These are phyloP conservation scores for Rhizomys pruinosus DNA, from an alignment of 2,113 vertebrate species.

Conservation along the genomic window DNA sequence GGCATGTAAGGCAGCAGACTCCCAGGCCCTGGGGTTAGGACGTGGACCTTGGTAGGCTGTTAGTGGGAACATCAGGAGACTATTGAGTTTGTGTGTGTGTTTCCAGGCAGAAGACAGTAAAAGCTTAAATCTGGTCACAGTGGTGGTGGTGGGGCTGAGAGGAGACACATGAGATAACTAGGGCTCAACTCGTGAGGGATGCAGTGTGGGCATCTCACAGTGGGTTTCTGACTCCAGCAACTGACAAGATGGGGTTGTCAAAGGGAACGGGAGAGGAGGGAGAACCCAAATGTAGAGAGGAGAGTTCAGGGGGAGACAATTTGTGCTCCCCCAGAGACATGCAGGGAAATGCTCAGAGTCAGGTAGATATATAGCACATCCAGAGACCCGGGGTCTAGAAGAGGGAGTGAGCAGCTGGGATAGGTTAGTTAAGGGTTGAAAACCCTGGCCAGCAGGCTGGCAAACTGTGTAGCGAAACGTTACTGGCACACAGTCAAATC, in stretches of 20 bases:
- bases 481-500: background rate
- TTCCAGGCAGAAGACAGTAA: background rate
- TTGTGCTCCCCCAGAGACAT: background rate
- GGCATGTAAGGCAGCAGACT: background rate
- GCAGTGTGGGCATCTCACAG: background rate
- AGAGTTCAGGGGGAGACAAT: background rate
- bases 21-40: background rate
- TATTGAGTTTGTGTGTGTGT: no score
- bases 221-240: background rate
- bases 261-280: background rate
- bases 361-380: background rate
- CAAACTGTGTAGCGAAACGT: background rate
- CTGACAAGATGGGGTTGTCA: background rate
- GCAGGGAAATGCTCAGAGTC: background rate
- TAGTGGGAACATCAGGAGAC: background rate
- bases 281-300: background rate
- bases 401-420: background rate
- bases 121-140: background rate
- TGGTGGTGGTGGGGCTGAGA: background rate
- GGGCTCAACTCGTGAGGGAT: background rate
- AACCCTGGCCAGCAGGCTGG: background rate
- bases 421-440: background rate
- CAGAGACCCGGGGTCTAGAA: background rate
- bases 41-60: background rate
- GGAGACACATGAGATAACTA: background rate